Evolutionary conservation across 2,797 vertebrate species (phyloP), one percentile per base, ranked within the genome.

Genomic region (Xyrichtys novacula): DNA sequence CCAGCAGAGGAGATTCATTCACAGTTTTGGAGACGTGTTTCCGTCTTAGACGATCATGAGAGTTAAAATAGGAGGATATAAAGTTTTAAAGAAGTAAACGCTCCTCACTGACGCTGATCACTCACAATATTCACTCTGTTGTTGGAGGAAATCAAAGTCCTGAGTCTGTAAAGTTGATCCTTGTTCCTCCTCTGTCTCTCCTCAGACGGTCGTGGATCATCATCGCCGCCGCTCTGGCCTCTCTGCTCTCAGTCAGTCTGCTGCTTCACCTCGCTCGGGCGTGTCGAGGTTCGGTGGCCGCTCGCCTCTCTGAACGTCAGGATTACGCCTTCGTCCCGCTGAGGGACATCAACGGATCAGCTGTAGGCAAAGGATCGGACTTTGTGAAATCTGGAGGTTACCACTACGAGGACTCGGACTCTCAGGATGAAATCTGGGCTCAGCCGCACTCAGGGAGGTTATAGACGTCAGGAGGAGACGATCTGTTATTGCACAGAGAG

Each of bases 251-350:
- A 7, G 40, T 71, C 87, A 94, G 91, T 65, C 65, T 92, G 48
- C 25, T 79, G 38, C 34, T 72, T 50, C 92, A 93, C 81, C 10
- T 89, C 7, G 12, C 79, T 17, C 78, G 40, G 38, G 62, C 39
- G 6, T 86, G 81, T 54, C 48, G 67, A 44, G 43, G 77, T 70
- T 58, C 66, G 0, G 20, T 9, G 42, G 25, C 7, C 1, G 14
- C 28, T 22, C 43, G 0, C 71, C n/a, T 36, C 25, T 14, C 53
- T 0, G 1, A 59, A 1, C 64, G 42, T 0, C 66, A 14, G 1
- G 78, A 80, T 47, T 94, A 93, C 84, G 82, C 92, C 32, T 94
- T 93, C 23, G 54, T 93, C 36, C 92, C 91, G 0, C 82, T 94
- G 67, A 57, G n/a, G 5, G 26, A 88, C 48, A 75, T 92, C 52